These are phyloP conservation scores for Myotis pilosus DNA, from an alignment of 2,797 vertebrate genomes.

Conservation along the genomic window DNA sequence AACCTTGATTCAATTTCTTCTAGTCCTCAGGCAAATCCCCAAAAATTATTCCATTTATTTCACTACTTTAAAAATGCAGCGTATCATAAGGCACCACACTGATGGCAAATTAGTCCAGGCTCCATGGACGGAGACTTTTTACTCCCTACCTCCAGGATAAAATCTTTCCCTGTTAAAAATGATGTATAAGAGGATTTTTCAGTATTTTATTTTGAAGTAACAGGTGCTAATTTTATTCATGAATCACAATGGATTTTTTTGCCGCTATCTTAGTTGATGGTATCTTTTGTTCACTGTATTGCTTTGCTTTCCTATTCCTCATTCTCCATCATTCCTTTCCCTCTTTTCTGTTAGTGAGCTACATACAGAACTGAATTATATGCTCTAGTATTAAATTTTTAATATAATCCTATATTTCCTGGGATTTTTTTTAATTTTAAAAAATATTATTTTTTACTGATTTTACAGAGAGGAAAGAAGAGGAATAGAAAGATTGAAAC, in stretches of 20 bases:
- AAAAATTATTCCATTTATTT: neutral
- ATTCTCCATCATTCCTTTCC: neutral
- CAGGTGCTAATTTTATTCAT: neutral
- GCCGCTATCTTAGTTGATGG: neutral
- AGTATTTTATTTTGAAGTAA: neutral
- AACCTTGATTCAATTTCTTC: constrained; percentile 2
- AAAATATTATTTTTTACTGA: no score
- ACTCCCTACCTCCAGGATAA: neutral
- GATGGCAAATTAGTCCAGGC: neutral
- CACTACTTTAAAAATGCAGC: neutral
- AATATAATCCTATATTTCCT: neutral
- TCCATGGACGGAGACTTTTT: neutral
- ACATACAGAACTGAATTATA: neutral
- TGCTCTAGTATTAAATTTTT: neutral
- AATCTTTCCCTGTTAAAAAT: neutral
- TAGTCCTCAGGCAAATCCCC: neutral
- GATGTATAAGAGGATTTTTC: neutral
- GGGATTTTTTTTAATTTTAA: neutral
- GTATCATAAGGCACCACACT: neutral
- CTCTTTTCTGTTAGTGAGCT: neutral
- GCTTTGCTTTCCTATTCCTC: neutral
- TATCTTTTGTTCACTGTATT: neutral
- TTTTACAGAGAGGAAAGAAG: no score
- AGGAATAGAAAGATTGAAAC: no score
- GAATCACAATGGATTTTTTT: neutral